Evolutionary conservation across 2,797 vertebrate species (phyloP).

Genomic region (Serranus cabrilla): DNA sequence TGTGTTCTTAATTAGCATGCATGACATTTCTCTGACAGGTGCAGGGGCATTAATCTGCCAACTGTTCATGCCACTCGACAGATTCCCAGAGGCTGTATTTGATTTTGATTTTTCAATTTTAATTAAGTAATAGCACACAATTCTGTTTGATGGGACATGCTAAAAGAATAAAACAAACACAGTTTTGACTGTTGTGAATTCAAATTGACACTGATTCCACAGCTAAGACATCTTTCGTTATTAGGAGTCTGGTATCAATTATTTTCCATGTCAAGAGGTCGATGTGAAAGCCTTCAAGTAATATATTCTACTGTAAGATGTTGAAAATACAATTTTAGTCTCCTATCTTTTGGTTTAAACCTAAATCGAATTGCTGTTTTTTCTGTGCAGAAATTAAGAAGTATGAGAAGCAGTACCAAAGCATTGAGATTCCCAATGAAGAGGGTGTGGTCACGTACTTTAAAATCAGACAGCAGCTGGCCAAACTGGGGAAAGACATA

Average conservation of each 20-base stretch:
- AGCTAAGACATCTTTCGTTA: neutral
- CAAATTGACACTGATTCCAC: neutral
- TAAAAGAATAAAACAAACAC: neutral
- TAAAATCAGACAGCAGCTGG: constrained; percentile 96
- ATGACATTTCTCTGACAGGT: neutral
- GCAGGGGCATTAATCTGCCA: neutral
- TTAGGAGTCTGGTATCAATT: neutral
- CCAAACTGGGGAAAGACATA: constrained; percentile 95
- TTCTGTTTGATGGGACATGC: neutral
- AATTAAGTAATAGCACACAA: neutral
- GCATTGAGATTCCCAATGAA: constrained; percentile 95
- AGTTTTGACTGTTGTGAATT: neutral
- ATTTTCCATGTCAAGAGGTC: neutral
- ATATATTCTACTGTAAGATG: neutral
- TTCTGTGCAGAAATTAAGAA: constrained; percentile 90
- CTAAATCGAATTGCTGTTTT: neutral
- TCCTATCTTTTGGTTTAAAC: neutral
- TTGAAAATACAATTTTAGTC: neutral
- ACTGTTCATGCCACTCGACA: neutral
- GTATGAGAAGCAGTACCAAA: constrained; percentile 93
- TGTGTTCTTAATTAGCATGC: neutral
- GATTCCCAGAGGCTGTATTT: neutral
- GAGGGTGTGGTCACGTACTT: constrained; percentile 95
- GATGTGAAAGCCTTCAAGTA: neutral
- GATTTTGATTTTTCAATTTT: neutral